Percentiles rank a stretch among this genome's conserved stretches.
Conservation (phyloP, 2,888 invertebrate species). For the Nasonovia ribisnigri region DNA sequence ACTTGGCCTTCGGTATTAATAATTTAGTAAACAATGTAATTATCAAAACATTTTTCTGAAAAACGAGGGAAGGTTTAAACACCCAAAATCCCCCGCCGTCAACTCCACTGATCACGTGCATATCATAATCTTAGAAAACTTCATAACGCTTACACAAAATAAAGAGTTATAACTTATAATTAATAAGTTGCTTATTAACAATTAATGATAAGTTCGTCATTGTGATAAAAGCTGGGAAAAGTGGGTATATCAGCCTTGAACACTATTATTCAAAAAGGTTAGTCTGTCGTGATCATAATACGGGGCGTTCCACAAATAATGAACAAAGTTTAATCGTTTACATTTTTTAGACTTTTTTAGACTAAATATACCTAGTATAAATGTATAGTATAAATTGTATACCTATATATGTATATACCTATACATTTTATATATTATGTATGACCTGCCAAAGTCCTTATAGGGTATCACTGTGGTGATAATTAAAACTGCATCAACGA, state of each 20-base stretch:
- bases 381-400: neutral
- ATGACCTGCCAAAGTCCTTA: neutral
- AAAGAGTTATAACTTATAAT: neutral
- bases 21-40: neutral
- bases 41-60: neutral
- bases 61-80: too few species aligned
- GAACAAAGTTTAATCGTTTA: neutral
- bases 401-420: too few species aligned
- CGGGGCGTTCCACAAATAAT: neutral
- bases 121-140: too few species aligned
- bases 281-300: neutral
- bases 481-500: neutral
- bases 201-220: neutral
- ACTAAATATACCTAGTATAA: too few species aligned
- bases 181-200: neutral
- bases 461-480: neutral
- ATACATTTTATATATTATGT: too few species aligned
- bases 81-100: too few species aligned
- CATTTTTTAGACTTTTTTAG: neutral
- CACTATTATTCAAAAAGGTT: neutral
- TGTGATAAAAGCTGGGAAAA: neutral
- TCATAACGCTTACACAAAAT: neutral
- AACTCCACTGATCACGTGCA: neutral
- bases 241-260: neutral
- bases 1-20: neutral